Evolutionary conservation across 2,113 vertebrate genomes (phyloP), one percentile per base, ranked within the genome.

Genomic region (Gambusia holbrooki): DNA sequence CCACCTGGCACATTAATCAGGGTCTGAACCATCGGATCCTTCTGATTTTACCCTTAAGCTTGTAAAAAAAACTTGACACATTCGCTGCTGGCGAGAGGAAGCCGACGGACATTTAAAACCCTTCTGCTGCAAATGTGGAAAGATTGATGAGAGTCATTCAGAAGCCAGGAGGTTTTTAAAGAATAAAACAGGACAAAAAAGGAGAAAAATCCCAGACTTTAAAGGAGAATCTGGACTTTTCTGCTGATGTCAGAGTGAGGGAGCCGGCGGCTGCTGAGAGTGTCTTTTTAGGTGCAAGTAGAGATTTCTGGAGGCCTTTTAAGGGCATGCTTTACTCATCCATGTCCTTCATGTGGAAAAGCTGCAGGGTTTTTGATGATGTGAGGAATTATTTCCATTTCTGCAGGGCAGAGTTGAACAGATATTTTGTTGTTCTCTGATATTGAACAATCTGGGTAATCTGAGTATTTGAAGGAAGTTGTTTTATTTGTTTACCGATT

Each of bases 241-340:
- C 28, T 74, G 33, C 69, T 80, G 62, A 54, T 76, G 28, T 40
- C 45, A 1, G 71, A 60, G 48, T 29, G 69, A 64, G 42, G 60
- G 70, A 58, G 54, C 63, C 29, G 1, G 45, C 74, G 77, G 73
- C 62, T 70, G 1, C 51, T 48, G 45, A 32, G 58, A 74, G 19
- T 40, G 37, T 74, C 66, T 83, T 83, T 84, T 84, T 69, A 81
- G 70, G 66, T 65, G 67, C 81, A 62, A 66, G 73, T 63, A 74
- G 15, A 60, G 45, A 77, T 83, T 54, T 45, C 79, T 48, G 48
- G 73, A 33, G 65, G 58, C 68, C 69, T 75, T 82, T 84, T 72
- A 87, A 71, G 66, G 76, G 25, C 33, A 67, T 78, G 30, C 62
- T 73, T 72, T 60, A 64, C 72, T 77, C 25, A 32, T 76, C 29